Evolutionary conservation across 2,888 invertebrate genomes (phyloP).

Genomic region (Pardosa pseudoannulata): DNA sequence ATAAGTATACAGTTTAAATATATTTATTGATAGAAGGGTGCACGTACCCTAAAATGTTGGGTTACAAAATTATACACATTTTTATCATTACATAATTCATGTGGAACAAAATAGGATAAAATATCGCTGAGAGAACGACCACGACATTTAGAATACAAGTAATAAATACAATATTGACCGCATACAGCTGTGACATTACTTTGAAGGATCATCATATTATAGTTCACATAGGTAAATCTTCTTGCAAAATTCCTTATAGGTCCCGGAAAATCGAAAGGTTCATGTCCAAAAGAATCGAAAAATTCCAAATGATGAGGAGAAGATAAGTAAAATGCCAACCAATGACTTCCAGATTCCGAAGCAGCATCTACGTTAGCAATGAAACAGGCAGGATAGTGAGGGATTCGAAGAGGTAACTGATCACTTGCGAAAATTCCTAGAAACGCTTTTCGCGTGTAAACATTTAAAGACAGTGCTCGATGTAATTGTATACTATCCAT

Average conservation of each 20-base stretch:
- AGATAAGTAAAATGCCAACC: constrained; percentile 48
- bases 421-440: too few relatives aligned
- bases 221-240: constrained; percentile 20
- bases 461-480: too few relatives aligned
- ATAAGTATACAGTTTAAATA: background rate
- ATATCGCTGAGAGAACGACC: background rate
- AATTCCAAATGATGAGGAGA: too few relatives aligned
- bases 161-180: too few relatives aligned
- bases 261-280: constrained; percentile 8
- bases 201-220: background rate
- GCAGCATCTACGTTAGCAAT: constrained; percentile 31
- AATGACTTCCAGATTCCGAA: constrained; percentile 44
- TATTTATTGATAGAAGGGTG: background rate
- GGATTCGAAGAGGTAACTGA: background rate
- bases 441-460: too few relatives aligned
- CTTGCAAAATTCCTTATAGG: background rate
- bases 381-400: background rate
- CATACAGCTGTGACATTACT: too few relatives aligned
- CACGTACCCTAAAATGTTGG: background rate
- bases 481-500: too few relatives aligned
- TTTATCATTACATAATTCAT: background rate
- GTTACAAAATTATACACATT: background rate
- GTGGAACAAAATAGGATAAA: background rate
- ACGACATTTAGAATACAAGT: background rate
- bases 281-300: constrained; percentile 53